phyloP scores from a whole-genome alignment of 2,888 invertebrate species.

The Chydorus sphaericus region DNA sequence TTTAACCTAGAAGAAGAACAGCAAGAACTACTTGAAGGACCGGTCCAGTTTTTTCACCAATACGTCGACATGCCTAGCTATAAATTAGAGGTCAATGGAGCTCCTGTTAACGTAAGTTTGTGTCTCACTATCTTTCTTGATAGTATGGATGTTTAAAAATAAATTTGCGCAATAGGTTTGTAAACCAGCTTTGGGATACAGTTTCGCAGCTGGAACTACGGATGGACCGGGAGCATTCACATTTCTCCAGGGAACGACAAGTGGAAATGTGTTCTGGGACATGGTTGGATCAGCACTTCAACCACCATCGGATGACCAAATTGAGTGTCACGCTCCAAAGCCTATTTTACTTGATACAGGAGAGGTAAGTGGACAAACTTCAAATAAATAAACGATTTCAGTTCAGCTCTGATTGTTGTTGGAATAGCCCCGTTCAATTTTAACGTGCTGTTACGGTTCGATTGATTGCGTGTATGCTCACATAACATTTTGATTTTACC shows the following conservation, averaged over 20 bases:
- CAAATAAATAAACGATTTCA: too few relatives aligned
- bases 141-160: too few relatives aligned
- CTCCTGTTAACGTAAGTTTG: not conserved
- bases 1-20: not conserved
- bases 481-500: too few relatives aligned
- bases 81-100: slow-evolving; percentile 12
- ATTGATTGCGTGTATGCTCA: too few relatives aligned
- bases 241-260: slow-evolving; percentile 63
- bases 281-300: slow-evolving; percentile 44
- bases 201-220: slow-evolving; percentile 82
- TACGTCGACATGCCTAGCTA: slow-evolving; percentile 70
- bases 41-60: slow-evolving; percentile 58
- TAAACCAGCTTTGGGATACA: slow-evolving; percentile 81
- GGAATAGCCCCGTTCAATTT: too few relatives aligned
- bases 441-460: not conserved
- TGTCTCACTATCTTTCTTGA: too few relatives aligned
- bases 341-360: slow-evolving; percentile 81
- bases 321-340: slow-evolving; percentile 70
- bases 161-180: too few relatives aligned
- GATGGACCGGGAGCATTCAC: slow-evolving; percentile 76
- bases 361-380: slow-evolving; percentile 27
- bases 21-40: slow-evolving; percentile 41
- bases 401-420: too few relatives aligned
- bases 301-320: slow-evolving; percentile 50
- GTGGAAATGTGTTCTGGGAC: slow-evolving; percentile 69